Evolutionary conservation across 2,113 vertebrate genomes (phyloP), one percentile per base, ranked within the genome.

Genomic region (Lanius collurio): DNA sequence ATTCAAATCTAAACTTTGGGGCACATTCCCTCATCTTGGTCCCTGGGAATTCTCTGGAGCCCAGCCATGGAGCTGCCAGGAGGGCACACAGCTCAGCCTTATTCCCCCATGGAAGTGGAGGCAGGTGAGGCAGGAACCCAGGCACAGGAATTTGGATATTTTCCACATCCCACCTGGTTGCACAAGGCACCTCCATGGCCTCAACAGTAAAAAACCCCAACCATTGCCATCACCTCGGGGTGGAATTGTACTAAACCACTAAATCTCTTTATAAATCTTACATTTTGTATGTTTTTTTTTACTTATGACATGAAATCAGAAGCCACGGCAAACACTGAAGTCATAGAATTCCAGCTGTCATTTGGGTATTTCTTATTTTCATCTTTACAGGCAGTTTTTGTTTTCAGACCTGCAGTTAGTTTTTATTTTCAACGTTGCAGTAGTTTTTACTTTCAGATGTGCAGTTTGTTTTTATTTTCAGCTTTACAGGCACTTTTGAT

Each of bases 241-340:
- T 28, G 67, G 62, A 56, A 56, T 13, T 64, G 15, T 42, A 37
- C n/a, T 30, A 22, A 87, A 69, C 9, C 49, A 49, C 21, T 8
- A 17, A 24, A 18, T 26, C 47, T 55, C 11, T 63, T 70, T 59
- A 44, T 24, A 62, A 88, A 63, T 31, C 49, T 65, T 31, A n/a
- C 13, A 0, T 1, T 7, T 53, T 44, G 8, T 24, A 4, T 31
- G 41, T 44, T 75, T 37, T 62, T 49, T 30, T 35, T 13, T 35
- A 41, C 64, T 81, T 79, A 50, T 78, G 41, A 23, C 11, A 23
- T 7, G 24, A 67, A 76, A 59, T 57, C 50, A 59, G 67, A 82
- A 47, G 16, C 46, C 31, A 59, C 1, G 2, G 37, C 46, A 69
- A 67, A 85, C 4, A 4, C 10, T 76, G 57, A 41, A 56, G n/a